Percentiles rank a stretch among this genome's conserved stretches.
These are phyloP conservation scores for Caenorhabditis doughertyi DNA, from an alignment of 2,888 invertebrate genomes.

Conservation along the genomic window DNA sequence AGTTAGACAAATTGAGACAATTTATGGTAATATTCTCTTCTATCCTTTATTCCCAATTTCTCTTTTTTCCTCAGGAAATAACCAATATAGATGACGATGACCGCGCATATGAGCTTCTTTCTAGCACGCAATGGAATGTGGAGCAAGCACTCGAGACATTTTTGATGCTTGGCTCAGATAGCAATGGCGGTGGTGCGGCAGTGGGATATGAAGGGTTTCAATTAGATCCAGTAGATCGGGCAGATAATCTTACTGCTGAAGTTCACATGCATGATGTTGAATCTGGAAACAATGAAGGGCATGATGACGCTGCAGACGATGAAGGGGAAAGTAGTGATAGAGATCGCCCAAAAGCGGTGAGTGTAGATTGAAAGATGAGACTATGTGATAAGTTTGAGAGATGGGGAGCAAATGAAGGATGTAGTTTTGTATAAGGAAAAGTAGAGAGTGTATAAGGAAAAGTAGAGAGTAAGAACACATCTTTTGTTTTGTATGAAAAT, in stretches of 20 bases:
- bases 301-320: not conserved
- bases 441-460: too few relatives aligned
- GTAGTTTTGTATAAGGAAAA: too few relatives aligned
- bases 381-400: too few relatives aligned
- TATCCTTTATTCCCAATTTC: not conserved
- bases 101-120: not conserved
- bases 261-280: not conserved
- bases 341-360: too few relatives aligned
- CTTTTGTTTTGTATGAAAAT: too few relatives aligned
- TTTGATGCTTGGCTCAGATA: not conserved
- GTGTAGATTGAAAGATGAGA: not conserved
- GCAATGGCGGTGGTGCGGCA: not conserved
- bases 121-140: not conserved
- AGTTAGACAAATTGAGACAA: not conserved
- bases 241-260: not conserved
- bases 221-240: not conserved
- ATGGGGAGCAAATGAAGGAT: too few relatives aligned
- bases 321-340: not conserved
- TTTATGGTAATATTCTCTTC: conserved; percentile 11
- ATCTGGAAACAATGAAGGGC: not conserved
- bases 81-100: not conserved
- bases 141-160: not conserved
- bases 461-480: too few relatives aligned
- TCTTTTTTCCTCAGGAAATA: not conserved
- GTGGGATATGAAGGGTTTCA: not conserved